Base-by-base conservation (phyloP, 2,797 vertebrate species). In the Petrocephalus sullivani region DNA sequence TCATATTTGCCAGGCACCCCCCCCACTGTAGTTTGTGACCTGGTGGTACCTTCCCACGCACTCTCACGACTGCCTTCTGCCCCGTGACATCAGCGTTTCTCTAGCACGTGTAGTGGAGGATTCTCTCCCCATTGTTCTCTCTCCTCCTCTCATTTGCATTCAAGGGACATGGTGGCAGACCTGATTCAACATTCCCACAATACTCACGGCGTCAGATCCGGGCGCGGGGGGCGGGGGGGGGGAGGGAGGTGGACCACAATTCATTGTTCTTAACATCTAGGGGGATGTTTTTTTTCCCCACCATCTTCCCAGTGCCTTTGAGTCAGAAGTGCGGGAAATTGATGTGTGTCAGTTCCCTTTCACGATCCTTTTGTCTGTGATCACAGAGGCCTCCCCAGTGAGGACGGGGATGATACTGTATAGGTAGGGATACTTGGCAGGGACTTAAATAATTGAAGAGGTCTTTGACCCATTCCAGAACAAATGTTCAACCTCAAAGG, bases 151-250 rank as follows among this genome's bases (percentile, higher is more conserved):
- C 94, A 94, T 96, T 96, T 94, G 94, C 95, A 95, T 96, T 95
- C 94, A 88, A 37, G 91, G 93, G 96, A 94, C 94, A 94, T 92
- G 92, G 93, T 92, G 94, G 93, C 93, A 95, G 93, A 91, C 93
- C 93, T 94, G 94, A 96, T 96, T 96, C 95, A 96, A 96, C 94
- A 94, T 95, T 96, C 95, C 93, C 93, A 92, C 92, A 94, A 96
- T 96, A 94, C 94, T 89, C 88, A 95, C 94, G 90, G 93, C 94
- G 96, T 95, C 96, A 95, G 93, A 93, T 92, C 92, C 95, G 94
- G 71, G 33, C 7, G n/a, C 60, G 41, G 41, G 37, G n/a, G n/a
- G n/a, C n/a, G n/a, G n/a, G n/a, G 60, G 21, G 21, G 60, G 28
- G 37, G 28, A 2, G 28, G 37, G 28, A 2, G 67, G 95, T 95